Conservation (phyloP, 2,113 vertebrate genomes). For the Neomonachus schauinslandi region DNA sequence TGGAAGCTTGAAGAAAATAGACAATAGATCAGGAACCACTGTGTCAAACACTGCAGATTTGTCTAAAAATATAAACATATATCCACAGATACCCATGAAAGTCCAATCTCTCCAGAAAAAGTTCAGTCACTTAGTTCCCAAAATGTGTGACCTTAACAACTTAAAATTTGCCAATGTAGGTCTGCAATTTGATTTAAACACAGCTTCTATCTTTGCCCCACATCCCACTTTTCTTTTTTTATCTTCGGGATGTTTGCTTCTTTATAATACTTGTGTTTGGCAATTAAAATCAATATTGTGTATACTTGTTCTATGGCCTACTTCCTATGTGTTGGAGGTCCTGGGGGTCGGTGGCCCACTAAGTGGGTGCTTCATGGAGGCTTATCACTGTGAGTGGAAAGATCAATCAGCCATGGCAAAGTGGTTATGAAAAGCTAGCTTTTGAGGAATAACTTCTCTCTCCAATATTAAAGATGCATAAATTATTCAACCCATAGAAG, state of each 20-base stretch:
- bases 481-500: constrained; percentile 84
- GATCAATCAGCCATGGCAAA: constrained; percentile 70
- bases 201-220: not conserved
- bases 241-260: not conserved
- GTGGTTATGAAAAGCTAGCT: constrained; percentile 76
- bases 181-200: not conserved
- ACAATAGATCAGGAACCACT: not conserved
- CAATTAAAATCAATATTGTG: not conserved
- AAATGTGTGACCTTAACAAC: not conserved
- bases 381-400: constrained; percentile 11
- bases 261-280: not conserved
- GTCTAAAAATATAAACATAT: not conserved
- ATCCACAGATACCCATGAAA: not conserved
- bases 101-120: not conserved
- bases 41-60: not conserved
- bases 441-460: constrained; percentile 81
- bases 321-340: not conserved
- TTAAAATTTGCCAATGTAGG: not conserved
- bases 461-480: constrained; percentile 84
- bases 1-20: not conserved
- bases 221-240: not conserved
- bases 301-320: not conserved
- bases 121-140: not conserved
- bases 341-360: not conserved
- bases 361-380: constrained; percentile 38